These are phyloP conservation scores for Chelon auratus DNA, from an alignment of 2,797 vertebrate species.

Conservation along the genomic window DNA sequence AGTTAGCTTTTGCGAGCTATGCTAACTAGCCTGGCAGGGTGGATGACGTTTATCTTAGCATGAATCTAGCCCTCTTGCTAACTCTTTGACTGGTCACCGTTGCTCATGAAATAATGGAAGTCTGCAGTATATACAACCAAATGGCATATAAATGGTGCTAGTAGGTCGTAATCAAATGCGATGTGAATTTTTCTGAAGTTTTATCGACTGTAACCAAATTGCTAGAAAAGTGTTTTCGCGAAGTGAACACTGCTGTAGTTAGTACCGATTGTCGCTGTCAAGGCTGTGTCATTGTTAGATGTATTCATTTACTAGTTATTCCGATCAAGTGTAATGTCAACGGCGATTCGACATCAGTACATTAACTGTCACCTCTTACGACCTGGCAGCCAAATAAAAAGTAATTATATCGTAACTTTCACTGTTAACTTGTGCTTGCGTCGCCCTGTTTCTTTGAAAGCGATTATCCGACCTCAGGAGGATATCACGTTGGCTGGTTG, in stretches of 20 bases:
- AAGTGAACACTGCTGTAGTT: not conserved
- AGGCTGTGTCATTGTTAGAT: not conserved
- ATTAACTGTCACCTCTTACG: not conserved
- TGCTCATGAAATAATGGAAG: conserved; percentile 8
- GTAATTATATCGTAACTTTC: not conserved
- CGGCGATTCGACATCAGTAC: not conserved
- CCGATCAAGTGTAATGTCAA: not conserved
- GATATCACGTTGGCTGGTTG: conserved; percentile 41
- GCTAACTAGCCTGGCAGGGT: conserved; percentile 78
- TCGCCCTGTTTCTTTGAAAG: conserved; percentile 20
- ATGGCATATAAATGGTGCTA: accelerated
- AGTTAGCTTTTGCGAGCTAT: conserved; percentile 72
- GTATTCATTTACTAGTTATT: not conserved
- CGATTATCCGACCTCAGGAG: conserved; percentile 13
- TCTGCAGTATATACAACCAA: not conserved
- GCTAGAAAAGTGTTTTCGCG: conserved; percentile 9
- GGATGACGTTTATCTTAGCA: conserved; percentile 82
- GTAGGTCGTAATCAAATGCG: not conserved
- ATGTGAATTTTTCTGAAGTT: not conserved
- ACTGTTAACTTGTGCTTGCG: not conserved
- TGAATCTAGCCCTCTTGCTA: conserved; percentile 76
- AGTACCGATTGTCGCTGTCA: not conserved
- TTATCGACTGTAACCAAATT: not conserved
- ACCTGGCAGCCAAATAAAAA: not conserved
- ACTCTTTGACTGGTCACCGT: conserved; percentile 50